Percentiles rank a stretch among this genome's conserved stretches.
Evolutionary conservation across 2,113 vertebrate species (phyloP).

Genomic region (Tyto alba): DNA sequence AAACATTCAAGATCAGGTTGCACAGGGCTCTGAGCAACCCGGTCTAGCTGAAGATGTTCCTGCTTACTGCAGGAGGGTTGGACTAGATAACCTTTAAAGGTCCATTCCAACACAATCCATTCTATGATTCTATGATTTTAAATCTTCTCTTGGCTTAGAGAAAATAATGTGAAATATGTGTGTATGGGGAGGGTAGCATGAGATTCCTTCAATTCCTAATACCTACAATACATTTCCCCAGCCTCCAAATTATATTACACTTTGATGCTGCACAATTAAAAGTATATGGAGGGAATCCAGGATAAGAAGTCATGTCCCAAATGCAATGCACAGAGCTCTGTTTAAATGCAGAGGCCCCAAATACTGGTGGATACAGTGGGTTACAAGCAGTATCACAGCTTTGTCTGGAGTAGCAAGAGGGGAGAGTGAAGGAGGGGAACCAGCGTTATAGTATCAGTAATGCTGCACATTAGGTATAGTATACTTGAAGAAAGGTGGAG

Average conservation of each 20-base stretch:
- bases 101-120: not conserved
- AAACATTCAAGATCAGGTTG: not conserved
- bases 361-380: not conserved
- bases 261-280: not conserved
- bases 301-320: not conserved
- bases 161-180: not conserved
- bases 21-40: not conserved
- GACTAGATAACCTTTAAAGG: not conserved
- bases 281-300: not conserved
- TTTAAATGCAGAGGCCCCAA: not conserved
- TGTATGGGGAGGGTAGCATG: not conserved
- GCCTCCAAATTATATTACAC: not conserved
- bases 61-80: accelerated
- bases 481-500: not conserved
- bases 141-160: not conserved
- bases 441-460: not conserved
- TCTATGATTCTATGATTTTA: not conserved
- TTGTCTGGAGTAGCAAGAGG: not conserved
- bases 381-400: not conserved
- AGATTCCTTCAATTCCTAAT: not conserved
- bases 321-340: not conserved
- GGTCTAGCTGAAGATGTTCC: not conserved
- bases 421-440: not conserved
- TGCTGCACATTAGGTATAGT: not conserved
- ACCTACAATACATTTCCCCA: not conserved